Conservation (phyloP, 1,140 invertebrate species). For the Euwallacea similis region DNA sequence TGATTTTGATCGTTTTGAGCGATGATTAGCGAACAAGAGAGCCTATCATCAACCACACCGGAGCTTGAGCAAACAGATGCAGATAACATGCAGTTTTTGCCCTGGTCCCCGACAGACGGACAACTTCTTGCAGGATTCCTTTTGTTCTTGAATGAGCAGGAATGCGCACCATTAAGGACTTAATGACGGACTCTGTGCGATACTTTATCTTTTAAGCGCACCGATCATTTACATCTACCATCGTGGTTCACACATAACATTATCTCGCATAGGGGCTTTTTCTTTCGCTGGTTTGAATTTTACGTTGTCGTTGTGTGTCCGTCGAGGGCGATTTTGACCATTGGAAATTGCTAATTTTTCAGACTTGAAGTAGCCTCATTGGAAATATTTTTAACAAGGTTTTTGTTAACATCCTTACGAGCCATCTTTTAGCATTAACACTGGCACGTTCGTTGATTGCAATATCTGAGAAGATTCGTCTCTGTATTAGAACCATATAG, state of each 20-base stretch:
- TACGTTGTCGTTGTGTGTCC: not conserved
- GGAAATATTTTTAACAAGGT: too few relatives aligned
- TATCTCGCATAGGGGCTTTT: conserved; percentile 4
- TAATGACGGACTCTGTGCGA: conserved; percentile 41
- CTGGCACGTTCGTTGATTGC: too few relatives aligned
- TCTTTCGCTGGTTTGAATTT: not conserved
- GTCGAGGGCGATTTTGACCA: too few relatives aligned
- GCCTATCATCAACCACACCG: not conserved
- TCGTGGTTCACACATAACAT: conserved; percentile 40
- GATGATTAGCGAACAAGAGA: not conserved
- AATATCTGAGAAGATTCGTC: too few relatives aligned
- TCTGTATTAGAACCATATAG: too few relatives aligned
- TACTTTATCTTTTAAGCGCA: conserved; percentile 41
- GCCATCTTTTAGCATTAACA: too few relatives aligned
- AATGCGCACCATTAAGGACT: conserved; percentile 35
- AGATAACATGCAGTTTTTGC: conserved; percentile 26
- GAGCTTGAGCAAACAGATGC: conserved; percentile 19
- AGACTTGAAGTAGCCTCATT: too few relatives aligned
- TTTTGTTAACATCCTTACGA: too few relatives aligned
- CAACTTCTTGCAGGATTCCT: conserved; percentile 42
- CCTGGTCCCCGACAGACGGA: conserved; percentile 23
- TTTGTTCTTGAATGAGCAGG: conserved; percentile 41
- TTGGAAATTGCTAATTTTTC: too few relatives aligned
- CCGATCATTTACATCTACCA: conserved; percentile 38
- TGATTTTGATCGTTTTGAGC: not conserved